A percentile compares a stretch with the other conserved stretches of the same genome.
Conservation (phyloP, 2,113 vertebrate genomes). For the Noctilio leporinus region DNA sequence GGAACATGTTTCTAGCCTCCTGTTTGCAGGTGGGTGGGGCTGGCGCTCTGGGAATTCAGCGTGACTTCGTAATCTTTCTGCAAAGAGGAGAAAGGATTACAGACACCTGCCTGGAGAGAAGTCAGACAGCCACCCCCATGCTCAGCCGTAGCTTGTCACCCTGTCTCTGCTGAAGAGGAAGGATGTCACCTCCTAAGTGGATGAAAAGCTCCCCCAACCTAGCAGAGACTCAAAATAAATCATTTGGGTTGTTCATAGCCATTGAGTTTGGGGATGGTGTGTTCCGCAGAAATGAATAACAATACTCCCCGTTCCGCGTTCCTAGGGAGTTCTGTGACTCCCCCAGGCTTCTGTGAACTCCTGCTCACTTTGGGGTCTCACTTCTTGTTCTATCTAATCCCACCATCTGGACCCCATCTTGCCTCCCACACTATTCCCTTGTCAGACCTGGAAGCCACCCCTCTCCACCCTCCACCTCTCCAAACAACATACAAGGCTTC, state of each 20-base stretch:
- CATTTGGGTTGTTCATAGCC: neutral
- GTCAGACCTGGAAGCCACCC: neutral
- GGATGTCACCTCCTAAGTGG: neutral
- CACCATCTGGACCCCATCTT: neutral
- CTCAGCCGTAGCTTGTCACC: neutral
- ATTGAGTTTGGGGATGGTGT: rapidly evolving
- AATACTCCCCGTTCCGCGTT: neutral
- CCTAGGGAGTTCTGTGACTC: neutral
- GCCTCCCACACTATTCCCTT: neutral
- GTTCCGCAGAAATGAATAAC: neutral
- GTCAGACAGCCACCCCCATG: neutral
- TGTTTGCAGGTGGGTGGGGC: constrained; percentile 3
- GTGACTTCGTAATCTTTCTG: constrained; percentile 38
- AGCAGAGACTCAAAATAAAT: neutral
- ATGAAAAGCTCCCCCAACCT: neutral
- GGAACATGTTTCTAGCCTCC: neutral
- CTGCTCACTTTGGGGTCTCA: too few relatives aligned
- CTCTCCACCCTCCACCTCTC: neutral
- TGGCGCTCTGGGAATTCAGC: constrained; percentile 19
- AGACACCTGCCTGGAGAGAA: neutral
- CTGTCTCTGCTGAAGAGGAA: neutral
- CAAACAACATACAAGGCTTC: neutral
- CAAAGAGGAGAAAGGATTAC: neutral
- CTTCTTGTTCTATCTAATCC: neutral
- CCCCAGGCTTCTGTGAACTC: neutral